Evolutionary conservation across 2,797 vertebrate genomes (phyloP).

Genomic region (Macropus fuliginosus): DNA sequence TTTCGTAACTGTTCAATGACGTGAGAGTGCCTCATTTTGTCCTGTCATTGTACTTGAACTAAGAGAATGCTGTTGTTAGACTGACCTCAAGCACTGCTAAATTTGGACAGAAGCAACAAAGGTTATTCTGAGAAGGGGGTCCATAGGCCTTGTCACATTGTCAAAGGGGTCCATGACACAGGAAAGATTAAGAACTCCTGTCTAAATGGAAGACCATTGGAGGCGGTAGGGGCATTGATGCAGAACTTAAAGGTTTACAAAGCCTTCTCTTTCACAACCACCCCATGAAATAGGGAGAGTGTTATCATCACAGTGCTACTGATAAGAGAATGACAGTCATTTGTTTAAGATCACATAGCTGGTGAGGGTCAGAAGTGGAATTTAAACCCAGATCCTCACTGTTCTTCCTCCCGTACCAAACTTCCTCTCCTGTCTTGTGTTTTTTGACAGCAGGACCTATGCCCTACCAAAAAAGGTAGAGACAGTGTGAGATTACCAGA

Average conservation of each 20-base stretch:
- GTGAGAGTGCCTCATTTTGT: background rate
- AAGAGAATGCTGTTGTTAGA: background rate
- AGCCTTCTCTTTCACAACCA: constrained; percentile 14
- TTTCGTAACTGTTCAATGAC: background rate
- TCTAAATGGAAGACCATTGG: background rate
- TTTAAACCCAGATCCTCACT: no score
- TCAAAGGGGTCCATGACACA: background rate
- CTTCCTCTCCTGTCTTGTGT: background rate
- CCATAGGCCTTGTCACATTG: background rate
- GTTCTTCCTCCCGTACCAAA: background rate
- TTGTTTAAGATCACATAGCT: background rate
- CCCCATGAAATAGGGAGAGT: constrained; percentile 15
- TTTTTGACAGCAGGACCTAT: background rate
- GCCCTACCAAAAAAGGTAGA: background rate
- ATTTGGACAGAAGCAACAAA: background rate
- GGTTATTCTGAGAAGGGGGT: background rate
- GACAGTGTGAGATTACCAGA: no score
- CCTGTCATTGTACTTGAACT: background rate
- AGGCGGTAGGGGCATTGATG: background rate
- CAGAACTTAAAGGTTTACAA: background rate
- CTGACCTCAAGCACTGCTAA: background rate
- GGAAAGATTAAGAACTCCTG: background rate
- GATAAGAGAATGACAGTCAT: constrained; percentile 29
- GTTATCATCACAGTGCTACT: constrained; percentile 20
- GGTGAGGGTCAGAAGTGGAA: no score